Percentiles rank a stretch among this genome's conserved stretches.
Conservation (phyloP, 2,888 invertebrate species). For the Cheilosia soror region DNA sequence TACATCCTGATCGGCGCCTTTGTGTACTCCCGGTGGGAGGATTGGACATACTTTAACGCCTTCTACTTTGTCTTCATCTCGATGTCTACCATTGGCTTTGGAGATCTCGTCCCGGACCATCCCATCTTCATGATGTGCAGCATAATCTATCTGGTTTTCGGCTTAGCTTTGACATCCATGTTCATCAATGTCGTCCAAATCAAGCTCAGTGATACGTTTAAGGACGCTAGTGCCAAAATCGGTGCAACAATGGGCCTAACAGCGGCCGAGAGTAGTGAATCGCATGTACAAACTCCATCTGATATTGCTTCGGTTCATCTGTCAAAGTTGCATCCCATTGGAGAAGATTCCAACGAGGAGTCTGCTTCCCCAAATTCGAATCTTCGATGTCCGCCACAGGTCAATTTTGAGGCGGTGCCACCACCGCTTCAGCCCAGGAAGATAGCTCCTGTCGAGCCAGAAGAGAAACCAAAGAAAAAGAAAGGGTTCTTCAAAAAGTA, state of each 20-base stretch:
- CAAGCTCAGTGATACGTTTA: slow-evolving; percentile 91
- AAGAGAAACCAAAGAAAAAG: slow-evolving; percentile 79
- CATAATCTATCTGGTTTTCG: slow-evolving; percentile 96
- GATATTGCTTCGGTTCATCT: slow-evolving; percentile 67
- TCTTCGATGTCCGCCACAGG: background rate
- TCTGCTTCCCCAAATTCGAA: background rate
- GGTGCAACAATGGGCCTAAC: slow-evolving; percentile 93
- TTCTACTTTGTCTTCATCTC: slow-evolving; percentile 99
- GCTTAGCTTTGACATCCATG: slow-evolving; percentile 97
- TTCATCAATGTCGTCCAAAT: slow-evolving; percentile 98
- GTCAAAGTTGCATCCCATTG: slow-evolving; percentile 80
- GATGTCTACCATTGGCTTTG: slow-evolving; percentile 98
- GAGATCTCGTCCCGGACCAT: slow-evolving; percentile 95
- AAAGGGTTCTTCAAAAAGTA: slow-evolving; percentile 78
- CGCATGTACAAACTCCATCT: background rate
- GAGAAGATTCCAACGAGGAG: slow-evolving; percentile 77
- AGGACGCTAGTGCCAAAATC: slow-evolving; percentile 92
- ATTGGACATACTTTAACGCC: slow-evolving; percentile 96
- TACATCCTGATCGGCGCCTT: slow-evolving; percentile 95
- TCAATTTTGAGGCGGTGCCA: slow-evolving; percentile 47
- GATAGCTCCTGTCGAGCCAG: slow-evolving; percentile 34
- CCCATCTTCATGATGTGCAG: slow-evolving; percentile 95
- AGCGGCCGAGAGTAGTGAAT: slow-evolving; percentile 85
- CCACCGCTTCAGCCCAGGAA: slow-evolving; percentile 79
- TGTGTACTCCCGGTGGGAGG: slow-evolving; percentile 90